These are phyloP conservation scores for Rugalucina vietnamica DNA, from an alignment of 2,888 invertebrate species.

Conservation along the genomic window DNA sequence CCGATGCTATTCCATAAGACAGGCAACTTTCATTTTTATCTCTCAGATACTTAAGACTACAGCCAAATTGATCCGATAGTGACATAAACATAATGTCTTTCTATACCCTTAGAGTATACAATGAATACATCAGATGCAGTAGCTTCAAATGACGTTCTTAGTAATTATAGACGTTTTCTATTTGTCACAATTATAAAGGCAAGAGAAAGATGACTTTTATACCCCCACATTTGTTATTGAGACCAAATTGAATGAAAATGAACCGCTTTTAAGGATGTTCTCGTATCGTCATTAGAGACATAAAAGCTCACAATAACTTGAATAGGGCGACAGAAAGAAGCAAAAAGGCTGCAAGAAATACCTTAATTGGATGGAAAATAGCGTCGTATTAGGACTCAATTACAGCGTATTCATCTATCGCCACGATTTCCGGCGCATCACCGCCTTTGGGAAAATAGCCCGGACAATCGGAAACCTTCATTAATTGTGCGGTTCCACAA, in stretches of 20 bases:
- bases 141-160: conserved; percentile 6
- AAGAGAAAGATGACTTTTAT: conserved; percentile 28
- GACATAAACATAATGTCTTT: too few species aligned
- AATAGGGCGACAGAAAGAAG: not conserved
- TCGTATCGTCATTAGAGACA: conserved; percentile 33
- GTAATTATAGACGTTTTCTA: conserved; percentile 36
- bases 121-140: not conserved
- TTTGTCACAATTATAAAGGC: conserved; percentile 46
- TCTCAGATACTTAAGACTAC: too few species aligned
- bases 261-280: conserved; percentile 27
- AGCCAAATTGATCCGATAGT: too few species aligned
- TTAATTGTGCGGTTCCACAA: not conserved
- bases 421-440: conserved; percentile 53
- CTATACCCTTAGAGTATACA: conserved; percentile 1
- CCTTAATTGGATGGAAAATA: conserved; percentile 50
- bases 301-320: conserved; percentile 36
- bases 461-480: not conserved
- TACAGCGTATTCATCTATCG: conserved; percentile 45
- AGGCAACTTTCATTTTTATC: too few species aligned
- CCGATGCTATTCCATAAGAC: too few species aligned
- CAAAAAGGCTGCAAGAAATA: conserved; percentile 21
- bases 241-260: conserved; percentile 33
- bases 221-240: conserved; percentile 36
- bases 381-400: conserved; percentile 52
- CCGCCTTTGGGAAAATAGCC: conserved; percentile 26